Percentiles rank a stretch among this genome's conserved stretches.
Evolutionary conservation across 2,113 vertebrate genomes (phyloP).

Genomic region (Xenus cinereus): DNA sequence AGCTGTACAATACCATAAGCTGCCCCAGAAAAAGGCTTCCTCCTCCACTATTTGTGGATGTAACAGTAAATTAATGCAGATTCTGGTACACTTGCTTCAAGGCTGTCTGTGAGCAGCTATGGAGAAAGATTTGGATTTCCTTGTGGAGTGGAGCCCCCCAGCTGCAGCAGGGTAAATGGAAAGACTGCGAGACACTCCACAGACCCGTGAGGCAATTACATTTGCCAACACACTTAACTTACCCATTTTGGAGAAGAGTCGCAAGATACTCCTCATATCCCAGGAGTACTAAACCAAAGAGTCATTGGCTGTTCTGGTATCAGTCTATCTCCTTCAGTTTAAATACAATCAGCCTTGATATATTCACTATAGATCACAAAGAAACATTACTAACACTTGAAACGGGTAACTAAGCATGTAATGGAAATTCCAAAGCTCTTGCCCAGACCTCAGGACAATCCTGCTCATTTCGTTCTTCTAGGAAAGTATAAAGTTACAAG

Average conservation of each 20-base stretch:
- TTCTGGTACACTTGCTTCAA: background rate
- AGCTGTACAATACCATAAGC: background rate
- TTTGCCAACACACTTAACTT: fast-evolving
- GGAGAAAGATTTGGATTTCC: background rate
- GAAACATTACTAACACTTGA: background rate
- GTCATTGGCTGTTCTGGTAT: background rate
- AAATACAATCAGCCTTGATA: background rate
- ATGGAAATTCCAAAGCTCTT: background rate
- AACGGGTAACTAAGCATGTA: background rate
- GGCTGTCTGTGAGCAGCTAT: background rate
- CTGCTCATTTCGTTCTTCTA: background rate
- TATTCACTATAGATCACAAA: background rate
- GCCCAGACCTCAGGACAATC: background rate
- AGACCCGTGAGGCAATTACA: background rate
- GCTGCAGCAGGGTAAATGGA: background rate
- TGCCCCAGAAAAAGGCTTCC: background rate
- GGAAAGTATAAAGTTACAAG: background rate
- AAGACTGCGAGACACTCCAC: background rate
- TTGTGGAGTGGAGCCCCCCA: background rate
- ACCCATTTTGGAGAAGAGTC: background rate
- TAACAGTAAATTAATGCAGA: background rate
- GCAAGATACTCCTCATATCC: background rate
- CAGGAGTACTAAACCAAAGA: background rate
- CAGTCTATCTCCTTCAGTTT: background rate
- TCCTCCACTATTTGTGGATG: background rate